Evolutionary conservation across 2,888 invertebrate species (phyloP).

Genomic region (Dasypogon diadema): DNA sequence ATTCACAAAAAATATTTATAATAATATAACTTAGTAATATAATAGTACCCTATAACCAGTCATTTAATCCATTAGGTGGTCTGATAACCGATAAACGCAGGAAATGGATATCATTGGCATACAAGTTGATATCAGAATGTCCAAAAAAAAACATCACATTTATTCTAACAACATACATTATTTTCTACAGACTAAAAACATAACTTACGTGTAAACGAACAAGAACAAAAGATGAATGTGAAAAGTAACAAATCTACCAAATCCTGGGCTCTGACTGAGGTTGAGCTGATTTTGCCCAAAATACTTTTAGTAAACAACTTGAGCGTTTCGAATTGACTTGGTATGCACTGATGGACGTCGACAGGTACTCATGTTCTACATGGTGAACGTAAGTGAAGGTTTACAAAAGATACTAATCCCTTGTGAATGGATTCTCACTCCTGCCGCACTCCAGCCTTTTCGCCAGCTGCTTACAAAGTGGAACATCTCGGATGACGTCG

Average conservation of each 20-base stretch:
- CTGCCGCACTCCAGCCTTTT: slow-evolving; percentile 75
- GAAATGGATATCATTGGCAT: too few relatives aligned
- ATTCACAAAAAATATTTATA: too few relatives aligned
- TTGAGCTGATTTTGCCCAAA: slow-evolving; percentile 21
- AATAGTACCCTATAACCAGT: too few relatives aligned
- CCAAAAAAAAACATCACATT: slow-evolving; percentile 10
- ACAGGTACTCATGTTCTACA: slow-evolving; percentile 37
- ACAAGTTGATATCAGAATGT: too few relatives aligned
- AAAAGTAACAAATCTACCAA: slow-evolving; percentile 21
- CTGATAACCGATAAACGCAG: too few relatives aligned
- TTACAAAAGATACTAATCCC: slow-evolving; percentile 48
- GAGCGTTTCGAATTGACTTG: background rate
- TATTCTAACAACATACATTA: slow-evolving; percentile 6
- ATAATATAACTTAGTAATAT: too few relatives aligned
- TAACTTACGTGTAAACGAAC: background rate
- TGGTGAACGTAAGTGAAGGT: slow-evolving; percentile 18
- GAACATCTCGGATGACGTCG: slow-evolving; percentile 84
- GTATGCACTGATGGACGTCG: slow-evolving; percentile 41
- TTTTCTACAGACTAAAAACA: background rate
- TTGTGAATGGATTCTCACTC: slow-evolving; percentile 55
- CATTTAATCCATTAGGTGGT: too few relatives aligned
- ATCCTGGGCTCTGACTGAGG: slow-evolving; percentile 6
- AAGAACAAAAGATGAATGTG: slow-evolving; percentile 5
- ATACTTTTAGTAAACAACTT: slow-evolving; percentile 39
- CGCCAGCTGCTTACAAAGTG: slow-evolving; percentile 83